phyloP scores from a whole-genome alignment of 1,140 invertebrate species.

The Ctenoplectra terminalis region DNA sequence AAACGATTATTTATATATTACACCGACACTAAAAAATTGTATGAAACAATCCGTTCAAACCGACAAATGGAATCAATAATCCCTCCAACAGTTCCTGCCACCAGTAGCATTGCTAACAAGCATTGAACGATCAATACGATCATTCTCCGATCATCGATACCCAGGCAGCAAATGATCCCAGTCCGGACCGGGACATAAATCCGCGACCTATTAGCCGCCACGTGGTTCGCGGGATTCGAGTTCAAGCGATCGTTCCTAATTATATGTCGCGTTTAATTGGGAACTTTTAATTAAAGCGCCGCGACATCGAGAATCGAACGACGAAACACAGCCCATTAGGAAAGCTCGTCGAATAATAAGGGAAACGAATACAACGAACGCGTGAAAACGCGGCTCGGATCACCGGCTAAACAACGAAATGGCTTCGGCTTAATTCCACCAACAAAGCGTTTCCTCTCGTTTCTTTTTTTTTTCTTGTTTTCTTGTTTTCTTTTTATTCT shows the following conservation, averaged over 20 bases:
- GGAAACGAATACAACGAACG: constrained; percentile 2
- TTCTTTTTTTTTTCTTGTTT: background rate
- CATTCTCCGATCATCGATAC: constrained; percentile 15
- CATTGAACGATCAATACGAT: background rate
- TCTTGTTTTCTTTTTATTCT: too few species aligned
- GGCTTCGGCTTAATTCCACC: constrained; percentile 43
- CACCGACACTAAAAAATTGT: background rate
- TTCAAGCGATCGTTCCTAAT: constrained; percentile 34
- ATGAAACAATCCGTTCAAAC: background rate
- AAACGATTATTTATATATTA: too few species aligned
- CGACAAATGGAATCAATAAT: background rate
- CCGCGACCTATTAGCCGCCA: constrained; percentile 27
- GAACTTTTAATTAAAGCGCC: constrained; percentile 36
- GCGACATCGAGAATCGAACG: constrained; percentile 14
- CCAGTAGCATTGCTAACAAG: background rate
- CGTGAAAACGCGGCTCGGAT: constrained; percentile 32
- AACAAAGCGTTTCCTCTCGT: background rate
- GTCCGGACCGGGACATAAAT: constrained; percentile 23
- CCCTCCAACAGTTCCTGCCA: background rate
- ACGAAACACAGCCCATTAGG: constrained; percentile 39
- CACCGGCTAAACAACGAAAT: constrained; percentile 36
- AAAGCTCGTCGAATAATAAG: constrained; percentile 40
- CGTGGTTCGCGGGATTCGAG: constrained; percentile 3
- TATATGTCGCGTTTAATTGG: constrained; percentile 48
- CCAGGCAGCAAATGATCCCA: constrained; percentile 28